Evolutionary conservation across 2,113 vertebrate species (phyloP).

Genomic region (Phaethon lepturus): DNA sequence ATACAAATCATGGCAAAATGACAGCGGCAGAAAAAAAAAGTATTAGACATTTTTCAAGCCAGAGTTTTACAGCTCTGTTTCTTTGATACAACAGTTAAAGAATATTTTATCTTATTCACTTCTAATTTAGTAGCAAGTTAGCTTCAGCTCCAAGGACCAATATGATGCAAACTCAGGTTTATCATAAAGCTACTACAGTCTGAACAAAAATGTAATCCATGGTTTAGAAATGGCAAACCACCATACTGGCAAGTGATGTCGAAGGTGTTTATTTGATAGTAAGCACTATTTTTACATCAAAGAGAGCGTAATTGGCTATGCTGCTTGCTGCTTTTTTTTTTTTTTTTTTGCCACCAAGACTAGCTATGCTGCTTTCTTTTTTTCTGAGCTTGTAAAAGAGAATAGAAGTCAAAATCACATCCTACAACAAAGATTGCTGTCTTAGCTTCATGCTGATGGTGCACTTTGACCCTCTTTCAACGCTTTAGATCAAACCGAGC

Average conservation of each 20-base stretch:
- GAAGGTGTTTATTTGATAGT: not conserved
- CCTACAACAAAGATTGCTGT: not conserved
- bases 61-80: not conserved
- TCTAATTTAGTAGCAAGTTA: not conserved
- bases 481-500: not conserved
- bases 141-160: not conserved
- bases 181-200: not conserved
- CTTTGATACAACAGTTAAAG: not conserved
- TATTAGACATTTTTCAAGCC: not conserved
- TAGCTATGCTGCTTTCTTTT: not conserved
- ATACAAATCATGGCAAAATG: not conserved
- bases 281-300: not conserved
- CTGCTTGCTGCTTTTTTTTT: accelerated
- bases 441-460: not conserved
- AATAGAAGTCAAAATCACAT: not conserved
- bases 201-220: not conserved
- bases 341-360: no score
- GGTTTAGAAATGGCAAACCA: not conserved
- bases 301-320: not conserved
- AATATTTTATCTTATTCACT: not conserved
- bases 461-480: not conserved
- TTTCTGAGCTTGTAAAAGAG: not conserved
- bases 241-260: not conserved
- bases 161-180: not conserved
- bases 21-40: not conserved